phyloP scores from a whole-genome alignment of 1,140 invertebrate species.

The Zaprionus inermis region DNA sequence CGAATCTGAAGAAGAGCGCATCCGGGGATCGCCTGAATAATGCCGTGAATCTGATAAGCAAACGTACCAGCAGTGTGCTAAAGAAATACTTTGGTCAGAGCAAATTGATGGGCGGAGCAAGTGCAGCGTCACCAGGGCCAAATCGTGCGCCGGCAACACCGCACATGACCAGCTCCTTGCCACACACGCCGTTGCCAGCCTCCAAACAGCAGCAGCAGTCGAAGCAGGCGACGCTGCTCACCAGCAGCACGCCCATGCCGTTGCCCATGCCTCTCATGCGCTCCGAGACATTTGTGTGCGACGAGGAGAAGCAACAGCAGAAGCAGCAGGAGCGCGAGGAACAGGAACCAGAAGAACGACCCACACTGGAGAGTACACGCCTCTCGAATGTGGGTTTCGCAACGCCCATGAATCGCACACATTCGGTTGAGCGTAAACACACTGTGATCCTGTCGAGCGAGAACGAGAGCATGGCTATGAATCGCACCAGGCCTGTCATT shows the following conservation, averaged over 20 bases:
- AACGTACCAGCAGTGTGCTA: constrained; percentile 59
- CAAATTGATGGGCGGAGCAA: constrained; percentile 35
- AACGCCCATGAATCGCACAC: constrained; percentile 5
- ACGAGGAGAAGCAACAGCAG: constrained; percentile 45
- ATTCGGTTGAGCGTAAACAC: too few species aligned
- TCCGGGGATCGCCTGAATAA: constrained; percentile 75
- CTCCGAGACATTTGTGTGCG: constrained; percentile 79
- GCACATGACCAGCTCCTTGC: constrained; percentile 58
- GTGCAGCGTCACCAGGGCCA: not conserved
- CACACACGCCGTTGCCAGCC: constrained; percentile 56
- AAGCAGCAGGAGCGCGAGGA: not conserved
- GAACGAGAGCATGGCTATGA: not conserved
- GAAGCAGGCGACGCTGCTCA: constrained; percentile 25
- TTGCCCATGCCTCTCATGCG: constrained; percentile 43
- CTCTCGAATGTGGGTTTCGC: constrained; percentile 38
- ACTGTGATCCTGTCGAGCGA: not conserved
- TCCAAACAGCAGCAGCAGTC: constrained; percentile 25
- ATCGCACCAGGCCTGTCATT: constrained; percentile 4
- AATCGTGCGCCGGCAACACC: not conserved
- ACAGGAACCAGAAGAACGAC: not conserved
- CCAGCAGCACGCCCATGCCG: constrained; percentile 61
- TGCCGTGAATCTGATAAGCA: constrained; percentile 60
- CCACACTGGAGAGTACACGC: constrained; percentile 39
- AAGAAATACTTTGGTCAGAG: constrained; percentile 59
- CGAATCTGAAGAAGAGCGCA: constrained; percentile 67